Conservation (phyloP, 1,140 invertebrate genomes). For the Lordiphosa mommai region DNA sequence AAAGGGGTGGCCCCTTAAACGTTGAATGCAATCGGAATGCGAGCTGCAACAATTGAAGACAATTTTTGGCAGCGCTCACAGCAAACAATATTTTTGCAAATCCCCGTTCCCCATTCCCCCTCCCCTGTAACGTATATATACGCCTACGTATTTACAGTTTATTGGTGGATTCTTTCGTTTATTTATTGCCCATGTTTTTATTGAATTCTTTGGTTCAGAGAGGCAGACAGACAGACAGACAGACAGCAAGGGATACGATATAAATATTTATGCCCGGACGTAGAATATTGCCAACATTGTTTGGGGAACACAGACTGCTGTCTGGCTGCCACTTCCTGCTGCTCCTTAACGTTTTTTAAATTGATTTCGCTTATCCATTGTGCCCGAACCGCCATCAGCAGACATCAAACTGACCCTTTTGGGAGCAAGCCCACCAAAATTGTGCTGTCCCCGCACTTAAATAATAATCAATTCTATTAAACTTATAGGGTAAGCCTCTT, state of each 20-base stretch:
- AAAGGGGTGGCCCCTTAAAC: background rate
- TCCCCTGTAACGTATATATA: constrained; percentile 27
- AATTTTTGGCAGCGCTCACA: background rate
- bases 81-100: constrained; percentile 1
- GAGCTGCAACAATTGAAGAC: background rate
- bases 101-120: background rate
- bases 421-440: constrained; percentile 17
- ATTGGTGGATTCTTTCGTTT: constrained; percentile 21
- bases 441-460: constrained; percentile 65
- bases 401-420: constrained; percentile 30
- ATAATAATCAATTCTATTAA: constrained; percentile 77
- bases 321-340: constrained; percentile 3
- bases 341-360: constrained; percentile 63
- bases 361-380: constrained; percentile 67
- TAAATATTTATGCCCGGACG: constrained; percentile 70
- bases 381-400: constrained; percentile 29
- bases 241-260: constrained; percentile 43
- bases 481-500: constrained; percentile 62
- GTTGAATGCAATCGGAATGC: too few species aligned
- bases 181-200: constrained; percentile 77
- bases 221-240: constrained; percentile 22
- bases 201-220: constrained; percentile 55
- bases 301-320: constrained; percentile 12
- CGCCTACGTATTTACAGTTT: constrained; percentile 44
- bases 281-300: constrained; percentile 60